Evolutionary conservation across 2,888 invertebrate genomes (phyloP).

Genomic region (Mythimna lalbum): DNA sequence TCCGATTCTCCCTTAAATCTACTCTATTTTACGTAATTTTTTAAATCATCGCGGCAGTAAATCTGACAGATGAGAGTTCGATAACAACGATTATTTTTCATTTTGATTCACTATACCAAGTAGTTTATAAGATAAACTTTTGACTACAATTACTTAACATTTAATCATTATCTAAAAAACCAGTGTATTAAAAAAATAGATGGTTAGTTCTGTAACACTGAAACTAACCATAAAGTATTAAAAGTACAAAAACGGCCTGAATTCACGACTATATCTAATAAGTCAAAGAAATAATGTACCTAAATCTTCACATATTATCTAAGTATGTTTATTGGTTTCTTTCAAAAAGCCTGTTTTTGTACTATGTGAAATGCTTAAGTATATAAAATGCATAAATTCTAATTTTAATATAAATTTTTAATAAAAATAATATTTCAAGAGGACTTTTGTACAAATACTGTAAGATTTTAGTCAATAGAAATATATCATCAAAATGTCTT

Average conservation of each 20-base stretch:
- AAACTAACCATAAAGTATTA: conserved; percentile 45
- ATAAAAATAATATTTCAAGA: conserved; percentile 64
- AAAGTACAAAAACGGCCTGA: conserved; percentile 64
- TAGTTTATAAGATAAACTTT: conserved; percentile 45
- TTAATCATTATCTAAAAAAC: conserved; percentile 46
- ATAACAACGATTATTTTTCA: conserved; percentile 29
- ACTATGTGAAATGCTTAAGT: conserved; percentile 64
- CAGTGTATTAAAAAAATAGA: conserved; percentile 60
- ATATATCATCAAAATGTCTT: conserved; percentile 63
- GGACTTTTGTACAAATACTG: conserved; percentile 79
- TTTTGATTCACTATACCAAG: conserved; percentile 5
- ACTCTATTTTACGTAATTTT: background rate
- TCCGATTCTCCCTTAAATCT: background rate
- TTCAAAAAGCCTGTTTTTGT: conserved; percentile 64
- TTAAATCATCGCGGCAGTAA: background rate
- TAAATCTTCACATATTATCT: conserved; percentile 19
- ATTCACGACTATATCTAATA: conserved; percentile 23
- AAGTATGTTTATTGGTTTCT: conserved; percentile 15
- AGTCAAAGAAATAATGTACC: conserved; percentile 31
- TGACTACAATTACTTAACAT: conserved; percentile 37
- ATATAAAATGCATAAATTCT: conserved; percentile 61
- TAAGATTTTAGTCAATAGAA: conserved; percentile 75
- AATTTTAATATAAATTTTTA: conserved; percentile 62
- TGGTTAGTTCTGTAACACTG: conserved; percentile 42
- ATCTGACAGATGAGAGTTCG: conserved; percentile 10